phyloP scores from a whole-genome alignment of 2,113 vertebrate genomes.

The Cryptoleucopteryx plumbea region DNA sequence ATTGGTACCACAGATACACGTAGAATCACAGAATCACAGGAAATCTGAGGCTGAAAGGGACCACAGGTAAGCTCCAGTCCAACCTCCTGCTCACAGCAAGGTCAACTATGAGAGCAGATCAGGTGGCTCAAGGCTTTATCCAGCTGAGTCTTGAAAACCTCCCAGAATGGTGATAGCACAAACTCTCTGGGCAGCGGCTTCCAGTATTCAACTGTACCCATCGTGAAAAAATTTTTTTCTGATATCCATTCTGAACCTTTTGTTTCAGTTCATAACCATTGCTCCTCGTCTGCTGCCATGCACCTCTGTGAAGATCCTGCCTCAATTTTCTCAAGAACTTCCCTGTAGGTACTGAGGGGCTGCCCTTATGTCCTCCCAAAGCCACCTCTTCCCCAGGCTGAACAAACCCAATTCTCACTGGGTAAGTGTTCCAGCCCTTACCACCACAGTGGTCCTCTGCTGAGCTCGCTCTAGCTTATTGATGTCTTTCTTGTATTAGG shows the following conservation, averaged over 20 bases:
- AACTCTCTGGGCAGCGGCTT: neutral
- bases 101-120: neutral
- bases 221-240: neutral
- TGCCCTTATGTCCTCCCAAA: neutral
- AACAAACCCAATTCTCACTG: neutral
- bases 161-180: neutral
- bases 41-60: neutral
- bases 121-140: neutral
- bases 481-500: neutral
- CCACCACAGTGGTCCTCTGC: neutral
- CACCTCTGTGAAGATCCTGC: neutral
- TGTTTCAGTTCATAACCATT: neutral
- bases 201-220: neutral
- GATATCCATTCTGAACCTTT: neutral
- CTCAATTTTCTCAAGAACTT: neutral
- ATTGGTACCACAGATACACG: neutral
- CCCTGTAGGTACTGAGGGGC: neutral
- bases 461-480: neutral
- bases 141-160: neutral
- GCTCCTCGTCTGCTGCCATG: rapidly evolving
- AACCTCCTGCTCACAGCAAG: neutral
- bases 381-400: neutral
- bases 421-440: neutral
- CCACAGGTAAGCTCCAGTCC: neutral
- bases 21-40: neutral